Evolutionary conservation across 2,113 vertebrate genomes (phyloP).

Genomic region (Pampusana beccarii): DNA sequence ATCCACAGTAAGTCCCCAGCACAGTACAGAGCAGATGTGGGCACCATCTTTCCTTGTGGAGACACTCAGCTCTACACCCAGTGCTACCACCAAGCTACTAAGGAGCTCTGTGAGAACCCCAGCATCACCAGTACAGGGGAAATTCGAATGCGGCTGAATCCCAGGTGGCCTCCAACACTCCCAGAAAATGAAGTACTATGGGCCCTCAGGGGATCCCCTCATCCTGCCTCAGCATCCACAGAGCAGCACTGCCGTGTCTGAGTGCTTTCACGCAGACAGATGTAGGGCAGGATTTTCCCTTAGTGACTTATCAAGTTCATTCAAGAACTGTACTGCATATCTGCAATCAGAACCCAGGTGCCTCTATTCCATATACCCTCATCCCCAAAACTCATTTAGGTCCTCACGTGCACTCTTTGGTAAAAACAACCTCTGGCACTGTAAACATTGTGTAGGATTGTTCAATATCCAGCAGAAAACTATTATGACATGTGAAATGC

Average conservation of each 20-base stretch:
- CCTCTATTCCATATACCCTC: not conserved
- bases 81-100: not conserved
- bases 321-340: not conserved
- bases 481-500: not conserved
- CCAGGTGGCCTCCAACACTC: not conserved
- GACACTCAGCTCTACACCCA: too few species aligned
- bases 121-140: not conserved
- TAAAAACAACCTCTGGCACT: not conserved
- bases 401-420: not conserved
- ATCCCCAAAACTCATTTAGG: not conserved
- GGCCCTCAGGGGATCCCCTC: not conserved
- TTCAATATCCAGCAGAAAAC: not conserved
- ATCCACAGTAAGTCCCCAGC: not conserved
- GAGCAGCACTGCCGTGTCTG: not conserved
- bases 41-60: fast-evolving
- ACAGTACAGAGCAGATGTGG: fast-evolving
- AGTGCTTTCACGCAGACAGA: not conserved
- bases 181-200: not conserved
- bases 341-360: not conserved
- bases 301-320: not conserved
- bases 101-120: not conserved
- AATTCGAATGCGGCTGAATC: not conserved
- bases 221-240: not conserved
- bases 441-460: not conserved
- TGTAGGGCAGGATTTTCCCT: not conserved